Evolutionary conservation across 2,888 invertebrate genomes (phyloP), one percentile per base, ranked within the genome.

Genomic region (Cylindroiulus punctatus): DNA sequence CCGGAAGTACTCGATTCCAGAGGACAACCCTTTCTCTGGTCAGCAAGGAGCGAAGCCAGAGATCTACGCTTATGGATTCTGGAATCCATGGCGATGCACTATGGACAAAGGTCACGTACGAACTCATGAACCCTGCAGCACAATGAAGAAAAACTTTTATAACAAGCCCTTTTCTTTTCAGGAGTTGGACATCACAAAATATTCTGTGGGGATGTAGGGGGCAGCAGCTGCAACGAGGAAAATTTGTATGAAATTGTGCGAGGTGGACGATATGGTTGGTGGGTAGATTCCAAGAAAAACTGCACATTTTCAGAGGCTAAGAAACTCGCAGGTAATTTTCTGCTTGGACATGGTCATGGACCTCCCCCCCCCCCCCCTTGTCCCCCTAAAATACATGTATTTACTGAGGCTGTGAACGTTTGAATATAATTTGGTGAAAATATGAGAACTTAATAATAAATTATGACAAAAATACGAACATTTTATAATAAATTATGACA

Each of bases 61-160:
- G 26, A 47, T 84, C 44, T 84, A 44, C 26, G 84, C 84, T 4
- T 84, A 84, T 36, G 84, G 84, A 84, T 84, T 84, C 12, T 19
- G 84, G 44, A 84, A 84, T 44, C 84, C 84, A 22, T 84, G 84
- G 84, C 30, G 84, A 47, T 84, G 84, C 36, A 44, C 84, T 10
- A 47, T 84, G 5, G 84, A 84, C 44, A 44, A 44, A 44, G 44
- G 44, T 44, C 44, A 17, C 7, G 12, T 1, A 44, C 12, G 44
- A 44, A 44, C 1, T 10, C 44, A 1, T 44, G 7, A 36, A 2
- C 12, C 44, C 10, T 44, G 3, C 47, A 17, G 47, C 44, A 44
- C 17, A 47, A 47, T 47, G 47, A 14, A 47, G 12, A 47, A 1
- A 17, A 14, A 47, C 17, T 47, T 10, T 47, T 17, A 47, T 17